Base-by-base conservation (phyloP, 2,888 invertebrate species). In the Onthophagus sagittarius region DNA sequence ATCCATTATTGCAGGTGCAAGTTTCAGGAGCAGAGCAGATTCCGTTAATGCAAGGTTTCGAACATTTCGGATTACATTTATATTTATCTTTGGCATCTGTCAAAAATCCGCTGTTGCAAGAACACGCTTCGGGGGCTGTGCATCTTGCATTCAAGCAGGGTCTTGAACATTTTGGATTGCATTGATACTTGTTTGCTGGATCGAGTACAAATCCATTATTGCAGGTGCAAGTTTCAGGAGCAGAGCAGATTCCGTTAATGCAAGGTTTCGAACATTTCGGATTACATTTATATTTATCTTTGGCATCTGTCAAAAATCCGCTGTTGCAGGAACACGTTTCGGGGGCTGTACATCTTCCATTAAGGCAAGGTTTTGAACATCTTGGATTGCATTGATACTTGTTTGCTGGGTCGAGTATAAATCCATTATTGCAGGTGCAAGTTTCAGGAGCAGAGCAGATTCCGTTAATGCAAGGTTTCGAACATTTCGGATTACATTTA, bases 141-240 rank as follows among this genome's bases (percentile, higher is more conserved):
- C 84, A 84, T 9, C 79, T 80, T 0, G 86, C 87, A 74, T 88
- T 84, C 0, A 76, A 75, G 76, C 88, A 88, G 5, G 80, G 77
- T 0, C 79, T 73, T 1, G 72, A 72, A 69, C 80, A 80, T 62
- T 85, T 63, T 1, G 78, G 77, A 63, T 72, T 76, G 63, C 77
- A 81, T 62, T 80, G 80, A 75, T 88, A 88, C 0, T 75, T 70
- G 70, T 75, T 75, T 32, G 64, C 33, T 13, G 69, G 75, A 71
- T 75, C 75, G 0, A 63, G 5, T 39, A 64, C 39, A 33, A 63
- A 76, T 4, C 75, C 76, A 14, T 65, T 70, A 31, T 71, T 70
- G 67, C 77, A 78, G 2, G 74, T 65, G 70, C 78, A 78, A 0
- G 63, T 74, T 62, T 78, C 77, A 9, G 78, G 78, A 5, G 75